Base-by-base conservation (phyloP, 1,140 invertebrate species). In the Hypothenemus hampei region DNA sequence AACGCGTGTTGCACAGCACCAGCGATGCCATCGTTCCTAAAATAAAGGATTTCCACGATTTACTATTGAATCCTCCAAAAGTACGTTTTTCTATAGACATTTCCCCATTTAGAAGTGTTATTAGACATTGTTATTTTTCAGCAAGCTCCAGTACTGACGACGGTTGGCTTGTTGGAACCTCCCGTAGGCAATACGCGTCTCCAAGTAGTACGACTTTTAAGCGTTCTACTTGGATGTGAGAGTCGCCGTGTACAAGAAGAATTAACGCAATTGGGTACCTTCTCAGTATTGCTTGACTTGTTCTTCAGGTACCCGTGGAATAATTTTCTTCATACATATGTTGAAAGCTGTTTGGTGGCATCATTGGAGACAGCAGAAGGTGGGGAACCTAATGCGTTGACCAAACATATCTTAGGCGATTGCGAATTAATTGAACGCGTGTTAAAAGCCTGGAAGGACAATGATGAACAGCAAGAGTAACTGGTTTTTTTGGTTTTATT, bases 241-340 rank as follows among this genome's bases (percentile, higher is more conserved):
- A 13, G 35, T 18, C 66, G 73, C 21, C 76, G 78, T 58, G 72
- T 89, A 58, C 57, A 71, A 40, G 63, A 65, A 13, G 72, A 76
- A n/a, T 49, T 78, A 45, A 65, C 75, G 16, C 63, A 67, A 10
- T 63, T 77, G 19, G 72, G 53, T 22, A 77, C 75, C 6, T 65
- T 77, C 50, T 64, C 69, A 23, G 67, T 75, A 62, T 74, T 86
- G 39, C 70, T 92, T 77, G 85, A 92, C 75, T 75, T 93, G 72
- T 87, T 89, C 78, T 89, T 92, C 72, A 77, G 80, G 67, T 91
- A 86, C 76, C 77, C 80, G 22, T 85, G 87, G 81, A 93, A 94
- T 76, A 94, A 91, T 76, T 93, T 93, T 74, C 75, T 93, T 60
- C 91, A 93, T 73, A 85, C 85, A 50, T 85, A 91, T 77, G 85